These are phyloP conservation scores for Mythimna vitellina DNA, from an alignment of 2,888 invertebrate genomes.

Conservation along the genomic window DNA sequence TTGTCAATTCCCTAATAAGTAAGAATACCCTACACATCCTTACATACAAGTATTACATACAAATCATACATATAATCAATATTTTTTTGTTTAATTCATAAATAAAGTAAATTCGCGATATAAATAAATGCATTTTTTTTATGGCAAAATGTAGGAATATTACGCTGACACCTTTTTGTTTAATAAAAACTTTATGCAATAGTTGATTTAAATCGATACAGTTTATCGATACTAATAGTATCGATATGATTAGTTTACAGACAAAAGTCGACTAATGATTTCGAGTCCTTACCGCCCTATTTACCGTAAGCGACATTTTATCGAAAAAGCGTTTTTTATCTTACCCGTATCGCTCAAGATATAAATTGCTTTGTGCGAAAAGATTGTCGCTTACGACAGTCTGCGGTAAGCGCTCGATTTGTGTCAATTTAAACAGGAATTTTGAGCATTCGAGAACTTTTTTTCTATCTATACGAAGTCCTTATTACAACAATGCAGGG, in stretches of 20 bases:
- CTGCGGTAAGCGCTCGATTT: background rate
- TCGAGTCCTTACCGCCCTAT: background rate
- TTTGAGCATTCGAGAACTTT: slow-evolving; percentile 36
- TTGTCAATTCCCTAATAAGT: slow-evolving; percentile 84
- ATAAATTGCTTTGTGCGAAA: background rate
- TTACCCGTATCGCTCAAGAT: background rate
- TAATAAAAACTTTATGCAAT: slow-evolving; percentile 53
- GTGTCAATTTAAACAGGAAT: slow-evolving; percentile 32
- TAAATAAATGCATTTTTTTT: slow-evolving; percentile 84
- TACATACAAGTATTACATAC: slow-evolving; percentile 74
- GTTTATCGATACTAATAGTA: slow-evolving; percentile 47
- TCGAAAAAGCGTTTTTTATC: background rate
- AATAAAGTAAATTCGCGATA: slow-evolving; percentile 65
- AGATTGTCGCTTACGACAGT: background rate
- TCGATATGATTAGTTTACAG: slow-evolving; percentile 41
- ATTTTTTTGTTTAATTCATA: slow-evolving; percentile 51
- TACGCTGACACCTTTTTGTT: slow-evolving; percentile 63
- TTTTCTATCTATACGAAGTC: slow-evolving; percentile 11
- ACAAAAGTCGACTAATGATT: slow-evolving; percentile 51
- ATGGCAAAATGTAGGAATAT: slow-evolving; percentile 86
- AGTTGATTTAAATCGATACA: slow-evolving; percentile 32
- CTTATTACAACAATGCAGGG: slow-evolving; percentile 53
- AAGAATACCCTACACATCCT: slow-evolving; percentile 82
- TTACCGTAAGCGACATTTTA: background rate
- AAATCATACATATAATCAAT: slow-evolving; percentile 64